phyloP scores from a whole-genome alignment of 2,113 vertebrate genomes.

The Brachyhypopomus gauderio region DNA sequence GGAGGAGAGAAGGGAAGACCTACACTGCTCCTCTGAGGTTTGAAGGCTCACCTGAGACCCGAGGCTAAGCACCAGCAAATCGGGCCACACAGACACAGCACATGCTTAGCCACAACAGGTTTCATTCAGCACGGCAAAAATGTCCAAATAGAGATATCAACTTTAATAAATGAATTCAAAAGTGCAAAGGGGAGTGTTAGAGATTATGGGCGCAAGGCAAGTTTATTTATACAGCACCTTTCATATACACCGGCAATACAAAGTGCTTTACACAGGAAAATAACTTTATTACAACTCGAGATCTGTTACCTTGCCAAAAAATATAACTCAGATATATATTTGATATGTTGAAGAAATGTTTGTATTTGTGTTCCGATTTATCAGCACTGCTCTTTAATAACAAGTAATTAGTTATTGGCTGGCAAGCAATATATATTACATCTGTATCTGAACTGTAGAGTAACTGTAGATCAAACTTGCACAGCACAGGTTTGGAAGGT shows the following conservation, averaged over 20 bases:
- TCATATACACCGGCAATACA: too few relatives aligned
- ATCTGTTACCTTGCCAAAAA: too few relatives aligned
- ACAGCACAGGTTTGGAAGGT: slow-evolving; percentile 33
- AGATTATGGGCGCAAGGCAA: not conserved
- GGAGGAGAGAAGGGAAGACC: slow-evolving; percentile 65
- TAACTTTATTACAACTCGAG: too few relatives aligned
- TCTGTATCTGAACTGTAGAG: not conserved
- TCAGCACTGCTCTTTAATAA: not conserved
- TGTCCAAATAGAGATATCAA: too few relatives aligned
- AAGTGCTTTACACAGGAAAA: too few relatives aligned
- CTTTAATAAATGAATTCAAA: too few relatives aligned
- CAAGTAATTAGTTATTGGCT: not conserved
- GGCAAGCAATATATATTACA: too few relatives aligned
- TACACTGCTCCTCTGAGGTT: slow-evolving; percentile 58
- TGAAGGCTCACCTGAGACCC: slow-evolving; percentile 61
- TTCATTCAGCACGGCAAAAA: not conserved
- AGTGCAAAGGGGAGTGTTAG: too few relatives aligned
- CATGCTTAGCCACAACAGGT: not conserved
- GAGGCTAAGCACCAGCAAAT: slow-evolving; percentile 50
- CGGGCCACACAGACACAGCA: slow-evolving; percentile 23
- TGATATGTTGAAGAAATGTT: too few relatives aligned
- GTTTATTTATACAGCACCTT: too few relatives aligned
- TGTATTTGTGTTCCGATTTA: too few relatives aligned
- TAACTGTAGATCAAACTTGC: not conserved
- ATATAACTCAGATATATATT: too few relatives aligned